Percentiles rank a stretch among this genome's conserved stretches.
phyloP scores from a whole-genome alignment of 2,113 vertebrate genomes.

The Eudorcas thomsonii region DNA sequence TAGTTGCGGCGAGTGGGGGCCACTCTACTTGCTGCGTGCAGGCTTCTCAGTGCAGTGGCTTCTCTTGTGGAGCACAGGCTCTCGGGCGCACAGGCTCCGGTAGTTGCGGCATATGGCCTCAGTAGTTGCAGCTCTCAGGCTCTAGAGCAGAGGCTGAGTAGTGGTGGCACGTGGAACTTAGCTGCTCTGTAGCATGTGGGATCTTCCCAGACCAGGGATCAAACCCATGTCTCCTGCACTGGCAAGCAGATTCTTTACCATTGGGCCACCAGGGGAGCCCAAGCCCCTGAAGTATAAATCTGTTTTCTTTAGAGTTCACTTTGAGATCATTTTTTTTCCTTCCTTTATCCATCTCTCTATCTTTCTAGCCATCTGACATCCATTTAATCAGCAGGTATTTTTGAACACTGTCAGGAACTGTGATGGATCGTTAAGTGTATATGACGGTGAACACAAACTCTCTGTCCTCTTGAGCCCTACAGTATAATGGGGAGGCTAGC shows the following conservation, averaged over 20 bases:
- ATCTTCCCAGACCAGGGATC: neutral
- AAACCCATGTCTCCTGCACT: neutral
- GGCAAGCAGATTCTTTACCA: neutral
- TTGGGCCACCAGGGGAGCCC: neutral
- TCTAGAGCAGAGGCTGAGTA: neutral
- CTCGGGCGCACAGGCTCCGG: accelerated
- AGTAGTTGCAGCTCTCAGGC: neutral
- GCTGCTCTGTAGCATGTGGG: neutral
- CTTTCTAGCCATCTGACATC: neutral
- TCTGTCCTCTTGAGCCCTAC: neutral
- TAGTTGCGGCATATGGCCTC: neutral
- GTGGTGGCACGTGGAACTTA: neutral
- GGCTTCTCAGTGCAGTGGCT: neutral
- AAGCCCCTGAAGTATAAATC: neutral
- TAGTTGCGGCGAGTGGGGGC: neutral
- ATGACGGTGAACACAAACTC: neutral
- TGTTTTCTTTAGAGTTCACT: neutral
- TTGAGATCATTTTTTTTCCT: neutral
- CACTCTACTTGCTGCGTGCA: accelerated
- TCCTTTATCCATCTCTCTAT: neutral
- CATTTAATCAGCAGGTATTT: neutral
- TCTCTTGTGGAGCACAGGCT: neutral
- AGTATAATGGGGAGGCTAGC: neutral
- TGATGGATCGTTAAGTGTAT: neutral
- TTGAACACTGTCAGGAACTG: neutral